A percentile compares a stretch with the other conserved stretches of the same genome.
These are phyloP conservation scores for Scrobipalpa costella DNA, from an alignment of 2,888 invertebrate genomes.

Conservation along the genomic window DNA sequence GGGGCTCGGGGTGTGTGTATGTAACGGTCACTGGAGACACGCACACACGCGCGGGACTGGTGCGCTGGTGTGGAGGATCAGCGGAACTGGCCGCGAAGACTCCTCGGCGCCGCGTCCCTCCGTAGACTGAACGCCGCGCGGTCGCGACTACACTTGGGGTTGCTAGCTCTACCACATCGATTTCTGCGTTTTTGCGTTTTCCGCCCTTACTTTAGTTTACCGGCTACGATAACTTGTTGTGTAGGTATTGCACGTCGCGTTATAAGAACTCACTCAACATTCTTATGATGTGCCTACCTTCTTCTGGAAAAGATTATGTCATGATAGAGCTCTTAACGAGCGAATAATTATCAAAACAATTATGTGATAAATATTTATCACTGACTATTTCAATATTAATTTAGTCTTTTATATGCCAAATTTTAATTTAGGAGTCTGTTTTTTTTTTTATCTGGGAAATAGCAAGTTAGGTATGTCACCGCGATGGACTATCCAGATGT, in stretches of 20 bases:
- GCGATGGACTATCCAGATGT: no score
- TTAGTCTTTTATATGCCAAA: no score
- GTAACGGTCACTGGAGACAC: slow-evolving; percentile 57
- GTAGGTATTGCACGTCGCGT: not conserved
- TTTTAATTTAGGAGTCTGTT: no score
- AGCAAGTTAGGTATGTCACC: no score
- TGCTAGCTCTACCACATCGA: slow-evolving; percentile 49
- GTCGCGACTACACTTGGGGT: slow-evolving; percentile 51
- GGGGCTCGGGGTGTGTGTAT: slow-evolving; percentile 43
- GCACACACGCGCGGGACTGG: slow-evolving; percentile 63
- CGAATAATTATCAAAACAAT: no score
- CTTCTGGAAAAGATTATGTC: no score
- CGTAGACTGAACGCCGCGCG: slow-evolving; percentile 63
- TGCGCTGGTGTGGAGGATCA: not conserved
- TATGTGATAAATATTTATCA: no score
- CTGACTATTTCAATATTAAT: no score
- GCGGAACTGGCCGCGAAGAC: not conserved
- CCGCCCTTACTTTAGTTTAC: slow-evolving; percentile 24
- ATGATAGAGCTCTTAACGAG: no score
- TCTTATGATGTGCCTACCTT: no score
- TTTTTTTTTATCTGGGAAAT: no score
- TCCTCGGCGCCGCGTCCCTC: slow-evolving; percentile 49
- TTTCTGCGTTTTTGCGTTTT: slow-evolving; percentile 42
- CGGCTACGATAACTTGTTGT: slow-evolving; percentile 4
- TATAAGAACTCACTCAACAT: not conserved